Conservation (phyloP, 2,797 vertebrate species). For the Galaxias olidus region DNA sequence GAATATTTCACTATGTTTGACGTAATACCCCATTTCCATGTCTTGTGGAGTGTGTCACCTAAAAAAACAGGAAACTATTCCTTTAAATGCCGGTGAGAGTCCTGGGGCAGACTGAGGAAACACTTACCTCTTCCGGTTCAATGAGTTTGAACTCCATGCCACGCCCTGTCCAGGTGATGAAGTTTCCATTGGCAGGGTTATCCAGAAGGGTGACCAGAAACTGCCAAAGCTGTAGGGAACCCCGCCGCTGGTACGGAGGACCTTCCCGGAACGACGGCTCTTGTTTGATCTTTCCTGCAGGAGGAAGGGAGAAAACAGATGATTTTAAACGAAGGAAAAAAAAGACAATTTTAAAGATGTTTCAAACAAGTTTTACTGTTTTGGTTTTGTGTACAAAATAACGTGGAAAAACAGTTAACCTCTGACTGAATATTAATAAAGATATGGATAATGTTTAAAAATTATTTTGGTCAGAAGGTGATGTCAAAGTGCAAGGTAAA, state of each 20-base stretch:
- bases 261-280: constrained; percentile 79
- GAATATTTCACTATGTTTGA: no score
- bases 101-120: no score
- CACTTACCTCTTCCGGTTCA: constrained; percentile 89
- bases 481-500: no score
- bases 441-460: no score
- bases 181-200: constrained; percentile 87
- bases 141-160: constrained; percentile 97
- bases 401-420: neutral
- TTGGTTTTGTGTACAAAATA: neutral
- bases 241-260: constrained; percentile 89
- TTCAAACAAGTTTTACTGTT: no score
- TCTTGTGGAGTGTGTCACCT: no score
- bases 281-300: constrained; percentile 67
- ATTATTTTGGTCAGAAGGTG: no score
- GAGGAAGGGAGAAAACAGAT: neutral
- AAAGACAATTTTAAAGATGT: no score
- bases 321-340: neutral
- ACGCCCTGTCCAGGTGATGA: constrained; percentile 93
- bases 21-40: no score
- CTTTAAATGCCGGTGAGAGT: no score
- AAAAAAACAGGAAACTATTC: no score
- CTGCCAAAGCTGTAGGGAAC: constrained; percentile 95
- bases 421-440: neutral
- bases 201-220: constrained; percentile 93